phyloP scores from a whole-genome alignment of 2,113 vertebrate species.

The Columbina picui region DNA sequence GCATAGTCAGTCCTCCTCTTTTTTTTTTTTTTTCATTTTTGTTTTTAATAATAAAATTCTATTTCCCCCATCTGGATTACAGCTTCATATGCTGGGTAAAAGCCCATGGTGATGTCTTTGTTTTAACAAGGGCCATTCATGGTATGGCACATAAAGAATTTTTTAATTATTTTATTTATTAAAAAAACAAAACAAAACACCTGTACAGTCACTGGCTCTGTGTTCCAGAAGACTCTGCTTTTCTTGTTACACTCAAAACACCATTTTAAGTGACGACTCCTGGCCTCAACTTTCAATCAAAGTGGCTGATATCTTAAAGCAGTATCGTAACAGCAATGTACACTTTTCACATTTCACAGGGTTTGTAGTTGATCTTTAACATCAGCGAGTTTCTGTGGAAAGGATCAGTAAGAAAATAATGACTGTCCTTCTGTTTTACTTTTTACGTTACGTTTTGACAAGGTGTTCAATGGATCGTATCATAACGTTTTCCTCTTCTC shows the following conservation, averaged over 20 bases:
- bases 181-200: slow-evolving; percentile 48
- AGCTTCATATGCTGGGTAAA: slow-evolving; percentile 65
- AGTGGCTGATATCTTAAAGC: slow-evolving; percentile 75
- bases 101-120: slow-evolving; percentile 68
- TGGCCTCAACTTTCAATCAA: slow-evolving; percentile 44
- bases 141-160: slow-evolving; percentile 80
- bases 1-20: slow-evolving; percentile 75
- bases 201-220: slow-evolving; percentile 74
- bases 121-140: slow-evolving; percentile 69
- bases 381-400: slow-evolving; percentile 63
- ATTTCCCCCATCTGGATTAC: slow-evolving; percentile 69
- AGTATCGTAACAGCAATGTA: slow-evolving; percentile 76
- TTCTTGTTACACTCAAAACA: slow-evolving; percentile 31
- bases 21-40: slow-evolving; percentile 63
- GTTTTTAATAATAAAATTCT: slow-evolving; percentile 75
- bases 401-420: slow-evolving; percentile 81
- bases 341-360: slow-evolving; percentile 88
- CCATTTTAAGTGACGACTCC: slow-evolving; percentile 56
- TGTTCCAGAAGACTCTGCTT: slow-evolving; percentile 64
- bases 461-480: slow-evolving; percentile 57
- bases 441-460: slow-evolving; percentile 62
- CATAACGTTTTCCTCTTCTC: background rate
- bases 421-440: slow-evolving; percentile 67
- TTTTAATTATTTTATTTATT: slow-evolving; percentile 62
- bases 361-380: slow-evolving; percentile 71